phyloP scores from a whole-genome alignment of 2,113 vertebrate genomes.

The Lucifuga dentata region DNA sequence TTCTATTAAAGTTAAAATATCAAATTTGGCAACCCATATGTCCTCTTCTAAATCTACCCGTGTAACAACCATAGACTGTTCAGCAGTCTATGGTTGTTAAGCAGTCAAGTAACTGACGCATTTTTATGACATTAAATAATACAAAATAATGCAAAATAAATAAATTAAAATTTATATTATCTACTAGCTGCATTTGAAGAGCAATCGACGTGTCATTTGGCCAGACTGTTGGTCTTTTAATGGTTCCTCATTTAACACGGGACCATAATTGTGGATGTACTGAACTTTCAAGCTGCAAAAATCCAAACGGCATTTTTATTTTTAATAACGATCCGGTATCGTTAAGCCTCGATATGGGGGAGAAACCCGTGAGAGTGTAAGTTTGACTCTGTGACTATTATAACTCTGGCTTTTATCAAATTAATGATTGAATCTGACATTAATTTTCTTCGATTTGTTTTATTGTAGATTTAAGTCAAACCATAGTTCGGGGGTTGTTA shows the following conservation, averaged over 20 bases:
- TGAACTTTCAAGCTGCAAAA: conserved; percentile 26
- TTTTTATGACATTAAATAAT: no score
- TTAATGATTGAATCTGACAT: no score
- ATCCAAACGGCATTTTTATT: conserved; percentile 17
- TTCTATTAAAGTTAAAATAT: background rate
- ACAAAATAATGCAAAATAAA: background rate
- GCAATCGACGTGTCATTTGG: background rate
- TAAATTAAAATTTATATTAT: background rate
- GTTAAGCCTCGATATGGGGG: conserved; percentile 64
- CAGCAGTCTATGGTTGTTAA: no score
- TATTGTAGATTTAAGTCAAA: no score
- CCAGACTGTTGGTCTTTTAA: background rate
- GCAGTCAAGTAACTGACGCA: no score
- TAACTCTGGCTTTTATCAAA: rapidly evolving
- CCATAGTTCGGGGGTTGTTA: no score
- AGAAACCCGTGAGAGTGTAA: conserved; percentile 80
- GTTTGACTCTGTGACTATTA: conserved; percentile 18
- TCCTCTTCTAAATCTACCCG: conserved; percentile 29
- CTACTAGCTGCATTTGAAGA: rapidly evolving
- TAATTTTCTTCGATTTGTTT: no score
- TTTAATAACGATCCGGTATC: background rate
- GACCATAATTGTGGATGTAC: conserved; percentile 46
- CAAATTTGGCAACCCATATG: conserved; percentile 49
- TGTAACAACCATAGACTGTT: background rate
- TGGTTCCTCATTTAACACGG: conserved; percentile 27